phyloP scores from a whole-genome alignment of 2,888 invertebrate genomes.

The Synergus umbraculus region DNA sequence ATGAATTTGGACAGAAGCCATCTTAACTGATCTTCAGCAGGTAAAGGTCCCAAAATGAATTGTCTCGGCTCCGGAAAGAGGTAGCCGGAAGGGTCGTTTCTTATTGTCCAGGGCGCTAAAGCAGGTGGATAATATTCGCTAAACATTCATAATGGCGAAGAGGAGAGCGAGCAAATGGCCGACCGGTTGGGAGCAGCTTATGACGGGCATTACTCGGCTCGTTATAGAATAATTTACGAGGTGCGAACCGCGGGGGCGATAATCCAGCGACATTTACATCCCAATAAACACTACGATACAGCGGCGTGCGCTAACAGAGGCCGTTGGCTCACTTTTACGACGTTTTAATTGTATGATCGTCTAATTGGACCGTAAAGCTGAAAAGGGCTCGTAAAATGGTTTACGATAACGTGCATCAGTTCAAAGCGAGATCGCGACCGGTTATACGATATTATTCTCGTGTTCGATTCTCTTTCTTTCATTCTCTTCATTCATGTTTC shows the following conservation, averaged over 20 bases:
- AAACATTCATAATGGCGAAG: slow-evolving; percentile 65
- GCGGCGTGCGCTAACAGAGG: slow-evolving; percentile 57
- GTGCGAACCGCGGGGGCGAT: slow-evolving; percentile 77
- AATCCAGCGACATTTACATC: slow-evolving; percentile 78
- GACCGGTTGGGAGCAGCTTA: slow-evolving; percentile 72
- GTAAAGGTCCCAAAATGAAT: neutral
- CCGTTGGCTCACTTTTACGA: slow-evolving; percentile 70
- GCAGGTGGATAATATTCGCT: slow-evolving; percentile 61
- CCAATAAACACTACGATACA: slow-evolving; percentile 75
- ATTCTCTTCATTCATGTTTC: neutral
- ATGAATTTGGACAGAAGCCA: too few species aligned
- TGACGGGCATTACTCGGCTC: slow-evolving; percentile 77
- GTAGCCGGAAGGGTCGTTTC: slow-evolving; percentile 8
- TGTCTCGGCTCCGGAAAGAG: neutral
- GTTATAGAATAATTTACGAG: slow-evolving; percentile 77
- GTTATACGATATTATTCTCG: slow-evolving; percentile 52
- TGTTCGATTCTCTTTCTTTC: slow-evolving; percentile 14
- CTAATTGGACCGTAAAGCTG: slow-evolving; percentile 74
- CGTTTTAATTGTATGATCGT: slow-evolving; percentile 73
- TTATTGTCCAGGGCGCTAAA: slow-evolving; percentile 40
- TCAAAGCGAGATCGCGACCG: slow-evolving; percentile 49
- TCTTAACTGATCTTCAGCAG: neutral
- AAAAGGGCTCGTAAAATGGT: slow-evolving; percentile 69
- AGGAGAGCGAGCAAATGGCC: slow-evolving; percentile 64
- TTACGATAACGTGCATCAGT: slow-evolving; percentile 65